Evolutionary conservation across 2,797 vertebrate genomes (phyloP), one percentile per base, ranked within the genome.

Genomic region (Centroberyx gerrardi): DNA sequence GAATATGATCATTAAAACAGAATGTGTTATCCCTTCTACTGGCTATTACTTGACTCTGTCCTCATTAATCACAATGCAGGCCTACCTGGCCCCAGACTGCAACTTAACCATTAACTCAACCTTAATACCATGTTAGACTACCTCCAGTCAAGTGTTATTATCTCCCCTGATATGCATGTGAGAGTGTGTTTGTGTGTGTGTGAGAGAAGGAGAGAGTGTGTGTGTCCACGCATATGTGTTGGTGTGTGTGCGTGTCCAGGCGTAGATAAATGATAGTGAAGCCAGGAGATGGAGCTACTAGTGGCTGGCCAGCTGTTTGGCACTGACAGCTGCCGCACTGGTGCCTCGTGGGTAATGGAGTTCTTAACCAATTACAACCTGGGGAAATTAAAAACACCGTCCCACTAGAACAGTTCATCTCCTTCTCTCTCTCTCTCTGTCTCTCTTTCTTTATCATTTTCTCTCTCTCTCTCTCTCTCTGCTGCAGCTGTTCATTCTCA

Each of bases 291-390:
- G 79, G 82, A 78, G 82, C 78, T 89, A 89, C 90, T 77, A 70
- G 84, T 84, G 76, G 74, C 83, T 80, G 80, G 75, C 90, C 91
- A 93, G 90, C 87, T 93, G 92, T 88, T 94, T 93, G 62, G 82
- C 79, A 74, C 83, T 91, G 88, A 92, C 90, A 91, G 90, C 87
- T 90, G 90, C 82, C 80, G 69, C 84, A 88, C 71, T 63, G 80
- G 62, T 90, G 92, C 87, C 91, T 92, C 90, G 38, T 92, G 91
- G 93, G 91, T 91, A 93, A 93, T 89, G 87, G 80, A 91, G 91
- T 93, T 91, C 88, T 88, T 93, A 93, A 91, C 89, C 92, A 92
- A 92, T 92, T 90, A 90, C 84, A 92, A 86, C 84, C 92, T 75
- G 69, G 91, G 91, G 91, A 93, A 94, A 94, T 93, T 93, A 93